phyloP scores from a whole-genome alignment of 1,140 invertebrate genomes.

The Nephotettix cincticeps region DNA sequence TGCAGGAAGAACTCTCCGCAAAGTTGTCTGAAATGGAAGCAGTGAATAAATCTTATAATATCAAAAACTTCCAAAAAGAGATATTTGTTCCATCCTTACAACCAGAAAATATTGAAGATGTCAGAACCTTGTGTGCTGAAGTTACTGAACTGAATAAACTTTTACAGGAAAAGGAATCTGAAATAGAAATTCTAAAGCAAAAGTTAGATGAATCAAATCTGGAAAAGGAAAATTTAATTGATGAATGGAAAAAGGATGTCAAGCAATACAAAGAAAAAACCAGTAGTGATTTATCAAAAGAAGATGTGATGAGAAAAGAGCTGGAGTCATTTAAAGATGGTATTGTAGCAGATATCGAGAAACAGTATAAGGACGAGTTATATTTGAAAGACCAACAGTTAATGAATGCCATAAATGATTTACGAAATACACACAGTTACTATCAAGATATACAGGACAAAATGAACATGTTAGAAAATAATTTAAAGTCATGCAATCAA shows the following conservation, averaged over 20 bases:
- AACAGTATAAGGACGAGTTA: slow-evolving; percentile 4
- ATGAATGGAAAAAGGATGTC: slow-evolving; percentile 26
- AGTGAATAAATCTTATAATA: background rate
- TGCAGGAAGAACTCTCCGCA: slow-evolving; percentile 5
- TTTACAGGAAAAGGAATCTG: slow-evolving; percentile 3
- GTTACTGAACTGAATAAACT: slow-evolving; percentile 15
- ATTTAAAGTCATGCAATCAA: background rate
- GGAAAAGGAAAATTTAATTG: slow-evolving; percentile 21
- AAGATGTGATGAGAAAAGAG: slow-evolving; percentile 32
- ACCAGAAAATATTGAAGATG: slow-evolving; percentile 16
- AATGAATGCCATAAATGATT: slow-evolving; percentile 21
- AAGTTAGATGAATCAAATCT: slow-evolving; percentile 29
- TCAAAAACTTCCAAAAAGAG: background rate
- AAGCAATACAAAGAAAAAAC: slow-evolving; percentile 14
- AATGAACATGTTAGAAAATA: background rate
- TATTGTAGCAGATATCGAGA: slow-evolving; percentile 34
- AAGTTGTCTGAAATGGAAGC: slow-evolving; percentile 6
- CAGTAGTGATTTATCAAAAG: background rate
- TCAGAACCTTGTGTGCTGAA: background rate
- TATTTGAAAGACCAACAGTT: slow-evolving; percentile 19
- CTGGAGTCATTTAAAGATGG: slow-evolving; percentile 36
- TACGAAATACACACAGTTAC: slow-evolving; percentile 6
- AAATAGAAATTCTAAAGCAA: slow-evolving; percentile 39
- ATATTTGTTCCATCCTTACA: background rate
- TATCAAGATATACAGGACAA: slow-evolving; percentile 10